Evolutionary conservation across 2,113 vertebrate genomes (phyloP), one percentile per base, ranked within the genome.

Genomic region (Cavia aperea): DNA sequence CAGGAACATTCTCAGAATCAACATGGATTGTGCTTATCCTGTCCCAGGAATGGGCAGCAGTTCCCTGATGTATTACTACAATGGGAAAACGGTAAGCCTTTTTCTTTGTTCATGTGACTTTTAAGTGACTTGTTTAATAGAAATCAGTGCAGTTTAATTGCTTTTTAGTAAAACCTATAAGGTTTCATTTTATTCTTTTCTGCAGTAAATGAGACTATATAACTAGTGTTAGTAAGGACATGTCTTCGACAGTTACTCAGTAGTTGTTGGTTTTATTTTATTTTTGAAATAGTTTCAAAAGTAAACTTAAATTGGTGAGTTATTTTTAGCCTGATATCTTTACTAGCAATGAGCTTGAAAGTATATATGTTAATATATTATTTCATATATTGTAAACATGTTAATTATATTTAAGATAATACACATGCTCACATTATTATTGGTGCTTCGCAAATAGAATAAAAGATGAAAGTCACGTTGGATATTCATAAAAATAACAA

Each of bases 61-160:
- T 98, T 98, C 99, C 96, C 98, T 99, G 97, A 99, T 99, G 99
- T 99, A 99, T 98, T 99, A 99, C 98, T 99, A 99, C 98, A 99
- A 99, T 97, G 99, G 99, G 82, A 99, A 99, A 98, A 99, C 98
- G 98, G 99, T 99, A 98, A 99, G 98, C 98, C 73, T 81, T 94
- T 96, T 97, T 89, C 96, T 98, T 98, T 98, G 97, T 97, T 97
- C 94, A n/a, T 21, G 43, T n/a, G 93, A 66, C 95, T 95, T 94
- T 78, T 89, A 92, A 95, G 39, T 70, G 93, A 86, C 65, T 94
- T 95, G 89, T 90, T 96, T 94, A 90, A 96, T 91, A 75, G 62
- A 92, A 96, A 97, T 88, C 94, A 84, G 29, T 87, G 43, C 89
- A 68, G 33, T 75, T 95, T 95, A 66, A 85, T 78, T 73, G 89